Percentiles rank a stretch among this genome's conserved stretches.
Conservation (phyloP, 2,797 vertebrate genomes). For the Coccyzus lansbergi region DNA sequence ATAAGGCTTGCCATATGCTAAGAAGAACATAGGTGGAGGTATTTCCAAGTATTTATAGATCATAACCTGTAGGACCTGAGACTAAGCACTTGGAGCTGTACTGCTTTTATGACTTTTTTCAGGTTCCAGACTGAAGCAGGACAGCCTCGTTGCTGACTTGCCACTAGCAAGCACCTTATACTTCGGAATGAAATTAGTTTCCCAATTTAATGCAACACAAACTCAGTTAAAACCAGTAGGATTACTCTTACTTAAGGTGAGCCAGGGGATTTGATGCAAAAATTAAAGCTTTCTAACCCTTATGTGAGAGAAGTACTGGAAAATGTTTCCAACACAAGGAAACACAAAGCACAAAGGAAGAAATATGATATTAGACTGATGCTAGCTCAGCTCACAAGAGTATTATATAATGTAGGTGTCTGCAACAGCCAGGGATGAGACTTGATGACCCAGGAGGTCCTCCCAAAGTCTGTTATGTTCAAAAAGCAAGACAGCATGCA, state of each 20-base stretch:
- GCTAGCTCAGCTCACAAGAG: neutral
- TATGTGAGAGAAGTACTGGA: neutral
- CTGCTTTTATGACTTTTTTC: neutral
- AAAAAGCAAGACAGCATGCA: neutral
- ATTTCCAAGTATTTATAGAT: neutral
- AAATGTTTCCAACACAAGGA: neutral
- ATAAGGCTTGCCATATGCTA: neutral
- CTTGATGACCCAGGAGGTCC: neutral
- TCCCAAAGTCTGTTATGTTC: neutral
- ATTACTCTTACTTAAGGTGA: neutral
- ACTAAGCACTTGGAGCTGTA: accelerated
- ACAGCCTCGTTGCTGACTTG: neutral
- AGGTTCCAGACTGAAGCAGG: neutral
- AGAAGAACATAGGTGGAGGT: neutral
- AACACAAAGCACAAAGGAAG: neutral
- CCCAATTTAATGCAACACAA: neutral
- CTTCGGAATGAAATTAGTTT: neutral
- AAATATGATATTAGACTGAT: neutral
- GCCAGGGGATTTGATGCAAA: neutral
- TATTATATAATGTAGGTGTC: neutral
- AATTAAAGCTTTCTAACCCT: neutral
- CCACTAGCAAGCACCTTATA: neutral
- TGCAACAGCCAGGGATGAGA: neutral
- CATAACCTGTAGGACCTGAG: neutral
- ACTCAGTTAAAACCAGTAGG: neutral